These are phyloP conservation scores for Tapirus indicus DNA, from an alignment of 2,797 vertebrate genomes.

Conservation along the genomic window DNA sequence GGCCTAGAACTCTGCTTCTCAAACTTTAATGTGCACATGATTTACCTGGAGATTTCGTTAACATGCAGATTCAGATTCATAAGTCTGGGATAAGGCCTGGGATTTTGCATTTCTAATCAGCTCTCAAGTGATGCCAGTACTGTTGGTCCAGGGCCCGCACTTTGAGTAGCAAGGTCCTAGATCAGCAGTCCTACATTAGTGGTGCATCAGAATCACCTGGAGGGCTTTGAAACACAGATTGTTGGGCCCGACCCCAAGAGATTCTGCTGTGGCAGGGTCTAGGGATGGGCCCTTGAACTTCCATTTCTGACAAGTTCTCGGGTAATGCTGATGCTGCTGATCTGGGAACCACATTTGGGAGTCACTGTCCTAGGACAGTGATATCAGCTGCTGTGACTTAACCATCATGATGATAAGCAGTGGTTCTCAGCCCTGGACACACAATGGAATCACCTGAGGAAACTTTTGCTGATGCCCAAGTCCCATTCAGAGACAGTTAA, in stretches of 20 bases:
- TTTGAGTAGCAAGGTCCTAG: background rate
- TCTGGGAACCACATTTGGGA: background rate
- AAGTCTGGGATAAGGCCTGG: background rate
- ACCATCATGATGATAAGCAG: background rate
- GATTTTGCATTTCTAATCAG: background rate
- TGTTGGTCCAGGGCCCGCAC: background rate
- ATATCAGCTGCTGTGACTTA: background rate
- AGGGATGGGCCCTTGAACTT: background rate
- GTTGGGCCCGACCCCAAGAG: background rate
- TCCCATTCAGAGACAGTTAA: background rate
- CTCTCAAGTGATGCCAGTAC: background rate
- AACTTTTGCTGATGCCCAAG: background rate
- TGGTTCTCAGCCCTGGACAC: background rate
- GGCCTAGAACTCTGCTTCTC: background rate
- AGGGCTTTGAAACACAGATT: background rate
- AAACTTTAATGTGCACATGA: background rate
- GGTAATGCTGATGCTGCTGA: background rate
- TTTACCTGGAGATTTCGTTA: conserved; percentile 26
- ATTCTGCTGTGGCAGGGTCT: background rate
- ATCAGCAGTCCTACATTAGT: background rate
- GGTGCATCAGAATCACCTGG: background rate
- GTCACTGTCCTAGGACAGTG: background rate
- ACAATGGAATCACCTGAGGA: background rate
- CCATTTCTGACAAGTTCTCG: background rate
- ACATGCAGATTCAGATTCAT: background rate